A percentile compares a stretch with the other conserved stretches of the same genome.
These are phyloP conservation scores for Macaca nemestrina DNA, from an alignment of 2,113 vertebrate genomes.

Conservation along the genomic window DNA sequence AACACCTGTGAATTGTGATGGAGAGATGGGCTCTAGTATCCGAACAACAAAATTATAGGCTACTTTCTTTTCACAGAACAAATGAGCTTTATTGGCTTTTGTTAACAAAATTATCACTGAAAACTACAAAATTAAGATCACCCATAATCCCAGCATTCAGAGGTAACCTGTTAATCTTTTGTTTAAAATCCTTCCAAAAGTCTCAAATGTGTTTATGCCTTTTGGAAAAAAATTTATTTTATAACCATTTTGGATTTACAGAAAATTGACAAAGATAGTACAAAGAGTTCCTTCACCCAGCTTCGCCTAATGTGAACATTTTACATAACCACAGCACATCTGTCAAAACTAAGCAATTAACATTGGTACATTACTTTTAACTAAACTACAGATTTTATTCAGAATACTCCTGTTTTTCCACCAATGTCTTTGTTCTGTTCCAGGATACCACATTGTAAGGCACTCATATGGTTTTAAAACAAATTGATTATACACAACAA, in stretches of 20 bases:
- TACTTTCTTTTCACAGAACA: neutral
- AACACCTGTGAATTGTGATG: neutral
- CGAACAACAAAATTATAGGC: neutral
- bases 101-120: neutral
- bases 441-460: accelerated
- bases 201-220: neutral
- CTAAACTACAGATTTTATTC: neutral
- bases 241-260: conserved; percentile 5
- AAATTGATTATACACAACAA: neutral
- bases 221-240: neutral
- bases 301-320: neutral
- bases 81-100: neutral
- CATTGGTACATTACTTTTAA: neutral
- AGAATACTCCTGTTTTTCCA: neutral
- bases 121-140: conserved; percentile 4
- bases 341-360: neutral
- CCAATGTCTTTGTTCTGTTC: neutral
- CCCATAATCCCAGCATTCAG: neutral
- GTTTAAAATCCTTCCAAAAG: neutral
- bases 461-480: neutral
- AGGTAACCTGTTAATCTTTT: neutral
- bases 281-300: neutral
- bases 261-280: neutral
- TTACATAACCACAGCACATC: accelerated
- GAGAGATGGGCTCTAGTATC: too few relatives aligned